These are phyloP conservation scores for Baryphthengus martii DNA, from an alignment of 2,113 vertebrate genomes.

Conservation along the genomic window DNA sequence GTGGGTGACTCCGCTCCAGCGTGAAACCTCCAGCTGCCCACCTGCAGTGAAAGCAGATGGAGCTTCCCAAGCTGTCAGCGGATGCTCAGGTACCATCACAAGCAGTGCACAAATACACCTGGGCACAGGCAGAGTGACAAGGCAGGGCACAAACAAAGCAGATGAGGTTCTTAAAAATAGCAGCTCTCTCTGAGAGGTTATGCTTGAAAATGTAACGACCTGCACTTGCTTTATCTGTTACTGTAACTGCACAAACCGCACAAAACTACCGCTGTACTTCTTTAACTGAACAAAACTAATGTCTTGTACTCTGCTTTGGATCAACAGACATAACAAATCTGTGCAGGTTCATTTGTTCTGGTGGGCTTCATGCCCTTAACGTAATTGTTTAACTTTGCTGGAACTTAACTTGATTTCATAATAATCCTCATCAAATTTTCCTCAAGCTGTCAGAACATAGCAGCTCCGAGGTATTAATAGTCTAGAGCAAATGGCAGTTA, in stretches of 20 bases:
- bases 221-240: not conserved
- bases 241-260: not conserved
- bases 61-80: not conserved
- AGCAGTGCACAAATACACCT: not conserved
- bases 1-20: accelerated
- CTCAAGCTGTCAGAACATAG: not conserved
- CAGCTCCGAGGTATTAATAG: not conserved
- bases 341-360: not conserved
- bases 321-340: not conserved
- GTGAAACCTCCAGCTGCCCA: not conserved
- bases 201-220: not conserved
- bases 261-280: not conserved
- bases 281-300: not conserved
- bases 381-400: not conserved
- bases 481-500: not conserved
- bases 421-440: conserved; percentile 21
- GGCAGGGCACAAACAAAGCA: not conserved
- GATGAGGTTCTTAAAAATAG: not conserved
- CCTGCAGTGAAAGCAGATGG: not conserved
- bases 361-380: not conserved
- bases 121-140: not conserved
- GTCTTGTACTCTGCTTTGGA: not conserved
- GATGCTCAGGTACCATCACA: not conserved
- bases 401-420: conserved; percentile 21
- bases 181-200: not conserved